Evolutionary conservation across 2,113 vertebrate genomes (phyloP).

Genomic region (Silurus glanis): DNA sequence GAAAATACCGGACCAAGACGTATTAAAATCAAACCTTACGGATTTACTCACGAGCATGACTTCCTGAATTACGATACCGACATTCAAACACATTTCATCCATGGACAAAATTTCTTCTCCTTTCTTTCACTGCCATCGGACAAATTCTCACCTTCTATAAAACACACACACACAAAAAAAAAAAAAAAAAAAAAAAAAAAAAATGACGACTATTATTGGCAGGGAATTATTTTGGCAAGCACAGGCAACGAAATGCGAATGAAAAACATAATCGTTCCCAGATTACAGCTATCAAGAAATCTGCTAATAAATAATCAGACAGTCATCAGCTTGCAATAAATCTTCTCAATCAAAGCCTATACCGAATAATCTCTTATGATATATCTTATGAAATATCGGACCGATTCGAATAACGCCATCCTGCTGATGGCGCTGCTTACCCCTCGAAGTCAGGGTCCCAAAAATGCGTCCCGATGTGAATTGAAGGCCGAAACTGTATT

Average conservation of each 20-base stretch:
- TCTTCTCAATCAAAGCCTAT: not conserved
- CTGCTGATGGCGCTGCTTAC: no score
- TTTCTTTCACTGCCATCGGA: not conserved
- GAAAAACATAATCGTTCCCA: not conserved
- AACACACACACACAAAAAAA: not conserved
- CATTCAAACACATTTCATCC: not conserved
- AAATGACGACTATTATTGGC: not conserved
- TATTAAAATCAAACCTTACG: not conserved
- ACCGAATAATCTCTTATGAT: not conserved
- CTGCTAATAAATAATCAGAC: not conserved
- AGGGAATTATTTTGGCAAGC: not conserved
- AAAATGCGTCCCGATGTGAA: no score
- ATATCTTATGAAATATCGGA: no score
- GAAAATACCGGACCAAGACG: not conserved
- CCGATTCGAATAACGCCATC: no score
- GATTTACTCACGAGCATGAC: not conserved
- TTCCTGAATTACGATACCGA: not conserved
- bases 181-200: not conserved
- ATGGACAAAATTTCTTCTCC: not conserved
- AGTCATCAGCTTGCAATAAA: not conserved
- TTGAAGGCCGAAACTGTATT: no score
- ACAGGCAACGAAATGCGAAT: not conserved
- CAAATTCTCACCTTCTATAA: not conserved
- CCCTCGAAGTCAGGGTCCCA: no score
- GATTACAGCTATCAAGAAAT: not conserved